Evolutionary conservation across 2,888 invertebrate genomes (phyloP).

Genomic region (Chymomyza caudatula): DNA sequence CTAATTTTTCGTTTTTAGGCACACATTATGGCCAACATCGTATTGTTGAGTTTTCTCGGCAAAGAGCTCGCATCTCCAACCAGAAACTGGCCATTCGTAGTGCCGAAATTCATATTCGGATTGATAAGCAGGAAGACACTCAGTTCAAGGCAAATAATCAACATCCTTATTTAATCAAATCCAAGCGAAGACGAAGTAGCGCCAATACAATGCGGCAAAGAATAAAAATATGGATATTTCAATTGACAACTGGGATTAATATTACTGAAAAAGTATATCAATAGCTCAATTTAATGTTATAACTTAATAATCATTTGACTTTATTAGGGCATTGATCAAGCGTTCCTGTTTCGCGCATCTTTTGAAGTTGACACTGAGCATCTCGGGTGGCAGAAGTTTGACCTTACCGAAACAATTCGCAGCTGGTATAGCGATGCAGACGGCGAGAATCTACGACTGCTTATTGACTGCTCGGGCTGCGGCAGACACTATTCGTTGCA

Average conservation of each 20-base stretch:
- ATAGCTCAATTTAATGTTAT: background rate
- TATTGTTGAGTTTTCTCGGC: slow-evolving; percentile 89
- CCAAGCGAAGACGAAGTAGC: slow-evolving; percentile 24
- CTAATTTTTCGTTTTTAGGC: slow-evolving; percentile 80
- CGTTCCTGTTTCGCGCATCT: slow-evolving; percentile 81
- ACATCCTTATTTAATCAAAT: slow-evolving; percentile 12
- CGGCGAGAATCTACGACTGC: slow-evolving; percentile 82
- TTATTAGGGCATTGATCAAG: slow-evolving; percentile 80
- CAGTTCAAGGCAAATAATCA: background rate
- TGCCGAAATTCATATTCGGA: slow-evolving; percentile 87
- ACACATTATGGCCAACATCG: slow-evolving; percentile 90
- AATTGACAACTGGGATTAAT: slow-evolving; percentile 60
- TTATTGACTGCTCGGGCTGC: slow-evolving; percentile 92
- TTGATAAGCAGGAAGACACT: slow-evolving; percentile 50
- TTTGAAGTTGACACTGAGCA: slow-evolving; percentile 81
- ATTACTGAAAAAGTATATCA: slow-evolving; percentile 65
- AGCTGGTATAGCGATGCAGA: slow-evolving; percentile 81
- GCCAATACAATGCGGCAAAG: slow-evolving; percentile 35
- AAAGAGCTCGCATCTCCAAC: slow-evolving; percentile 79
- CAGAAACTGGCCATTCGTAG: slow-evolving; percentile 85
- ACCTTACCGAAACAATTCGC: slow-evolving; percentile 87
- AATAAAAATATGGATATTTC: slow-evolving; percentile 75
- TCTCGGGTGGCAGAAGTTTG: slow-evolving; percentile 92
- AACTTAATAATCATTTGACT: slow-evolving; percentile 5
- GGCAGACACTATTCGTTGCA: slow-evolving; percentile 85